phyloP scores from a whole-genome alignment of 2,113 vertebrate genomes.

The Picathartes gymnocephalus region DNA sequence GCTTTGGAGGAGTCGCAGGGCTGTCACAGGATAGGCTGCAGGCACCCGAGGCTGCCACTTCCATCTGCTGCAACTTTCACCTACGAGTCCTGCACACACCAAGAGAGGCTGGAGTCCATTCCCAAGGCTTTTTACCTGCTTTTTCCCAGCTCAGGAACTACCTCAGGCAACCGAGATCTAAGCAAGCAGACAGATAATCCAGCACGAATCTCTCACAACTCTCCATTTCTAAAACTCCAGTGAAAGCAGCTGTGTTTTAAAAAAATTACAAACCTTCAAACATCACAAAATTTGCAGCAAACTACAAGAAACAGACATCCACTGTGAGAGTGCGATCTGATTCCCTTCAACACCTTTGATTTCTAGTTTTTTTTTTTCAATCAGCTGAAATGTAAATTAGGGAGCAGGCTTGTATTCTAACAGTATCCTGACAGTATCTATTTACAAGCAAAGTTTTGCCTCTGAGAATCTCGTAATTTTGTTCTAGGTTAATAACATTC shows the following conservation, averaged over 20 bases:
- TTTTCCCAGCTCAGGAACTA: not conserved
- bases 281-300: not conserved
- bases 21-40: not conserved
- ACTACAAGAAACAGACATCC: not conserved
- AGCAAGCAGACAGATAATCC: not conserved
- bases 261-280: not conserved
- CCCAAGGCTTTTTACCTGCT: not conserved
- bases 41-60: not conserved
- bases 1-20: not conserved
- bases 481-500: not conserved
- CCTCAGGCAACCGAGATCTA: not conserved
- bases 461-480: not conserved
- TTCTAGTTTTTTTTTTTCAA: not conserved
- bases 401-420: not conserved
- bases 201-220: not conserved
- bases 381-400: not conserved
- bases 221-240: not conserved
- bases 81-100: rapidly evolving
- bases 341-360: not conserved
- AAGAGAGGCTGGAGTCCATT: not conserved
- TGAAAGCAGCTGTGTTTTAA: not conserved
- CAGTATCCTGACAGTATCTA: not conserved
- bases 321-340: rapidly evolving
- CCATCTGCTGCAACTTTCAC: not conserved
- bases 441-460: not conserved